Percentiles rank a stretch among this genome's conserved stretches.
These are phyloP conservation scores for Chaetophractus vellerosus DNA, from an alignment of 2,797 vertebrate species.

Conservation along the genomic window DNA sequence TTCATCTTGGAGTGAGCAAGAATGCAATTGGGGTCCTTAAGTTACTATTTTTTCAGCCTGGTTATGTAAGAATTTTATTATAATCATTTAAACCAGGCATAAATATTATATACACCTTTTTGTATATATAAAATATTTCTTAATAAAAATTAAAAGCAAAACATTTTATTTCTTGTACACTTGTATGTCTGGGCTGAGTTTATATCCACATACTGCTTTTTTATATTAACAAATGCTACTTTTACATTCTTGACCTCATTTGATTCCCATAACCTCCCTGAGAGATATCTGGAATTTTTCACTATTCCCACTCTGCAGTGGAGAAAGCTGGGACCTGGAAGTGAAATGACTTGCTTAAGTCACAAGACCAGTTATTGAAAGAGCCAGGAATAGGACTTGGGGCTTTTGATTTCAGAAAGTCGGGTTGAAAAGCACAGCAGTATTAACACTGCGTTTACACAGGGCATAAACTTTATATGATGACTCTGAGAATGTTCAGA, in stretches of 20 bases:
- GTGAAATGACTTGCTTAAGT: not conserved
- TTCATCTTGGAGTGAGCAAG: not conserved
- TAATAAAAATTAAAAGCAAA: not conserved
- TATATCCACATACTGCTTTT: not conserved
- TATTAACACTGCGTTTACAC: not conserved
- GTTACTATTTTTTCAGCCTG: not conserved
- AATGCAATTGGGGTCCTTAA: not conserved
- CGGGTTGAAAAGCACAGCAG: not conserved
- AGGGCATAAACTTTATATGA: not conserved
- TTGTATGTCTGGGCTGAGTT: not conserved
- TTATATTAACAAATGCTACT: not conserved
- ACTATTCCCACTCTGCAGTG: not conserved
- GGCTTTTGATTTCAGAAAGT: slow-evolving; percentile 13
- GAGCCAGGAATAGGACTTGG: not conserved
- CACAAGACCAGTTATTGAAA: not conserved
- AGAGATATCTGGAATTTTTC: not conserved
- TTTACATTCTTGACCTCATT: not conserved
- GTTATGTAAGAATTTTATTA: not conserved
- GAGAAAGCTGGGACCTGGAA: not conserved
- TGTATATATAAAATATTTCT: not conserved
- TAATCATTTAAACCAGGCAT: not conserved
- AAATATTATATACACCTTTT: not conserved
- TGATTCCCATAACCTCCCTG: not conserved
- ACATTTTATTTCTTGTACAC: not conserved
- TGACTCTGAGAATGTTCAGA: slow-evolving; percentile 29